These are phyloP conservation scores for Enteromius unitaeniatus DNA, from an alignment of 2,797 vertebrate species.

Conservation along the genomic window DNA sequence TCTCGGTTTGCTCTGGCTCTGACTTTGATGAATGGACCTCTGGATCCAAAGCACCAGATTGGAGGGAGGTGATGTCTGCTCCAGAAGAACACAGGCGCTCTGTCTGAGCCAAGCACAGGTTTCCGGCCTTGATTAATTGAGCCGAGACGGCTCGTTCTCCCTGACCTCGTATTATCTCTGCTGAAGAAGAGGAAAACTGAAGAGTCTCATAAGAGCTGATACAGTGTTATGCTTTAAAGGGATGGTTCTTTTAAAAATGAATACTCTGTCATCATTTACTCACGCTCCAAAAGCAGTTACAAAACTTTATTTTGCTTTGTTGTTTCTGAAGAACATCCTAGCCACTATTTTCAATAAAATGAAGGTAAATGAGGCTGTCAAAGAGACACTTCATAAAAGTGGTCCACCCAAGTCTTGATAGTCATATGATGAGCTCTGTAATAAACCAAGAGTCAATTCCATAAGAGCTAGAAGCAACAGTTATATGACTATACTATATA, in stretches of 20 bases:
- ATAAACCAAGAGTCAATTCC: neutral
- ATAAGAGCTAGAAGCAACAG: neutral
- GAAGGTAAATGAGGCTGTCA: neutral
- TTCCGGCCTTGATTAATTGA: constrained; percentile 41
- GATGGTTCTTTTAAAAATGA: neutral
- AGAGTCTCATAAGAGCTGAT: constrained; percentile 14
- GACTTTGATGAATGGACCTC: constrained; percentile 78
- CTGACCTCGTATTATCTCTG: constrained; percentile 76
- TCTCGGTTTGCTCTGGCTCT: constrained; percentile 57
- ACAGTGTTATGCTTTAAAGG: constrained; percentile 2
- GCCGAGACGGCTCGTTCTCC: constrained; percentile 56
- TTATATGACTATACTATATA: neutral
- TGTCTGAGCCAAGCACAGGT: constrained; percentile 28
- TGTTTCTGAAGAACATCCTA: neutral
- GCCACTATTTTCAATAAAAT: neutral
- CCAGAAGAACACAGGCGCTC: constrained; percentile 42
- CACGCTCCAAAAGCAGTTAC: neutral
- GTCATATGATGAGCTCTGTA: neutral
- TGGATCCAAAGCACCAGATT: constrained; percentile 55
- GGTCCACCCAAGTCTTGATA: too few species aligned
- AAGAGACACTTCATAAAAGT: neutral
- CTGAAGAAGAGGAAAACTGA: constrained; percentile 70
- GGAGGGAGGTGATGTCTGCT: constrained; percentile 29
- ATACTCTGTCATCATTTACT: neutral
- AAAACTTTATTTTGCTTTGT: neutral